A percentile compares a stretch with the other conserved stretches of the same genome.
phyloP scores from a whole-genome alignment of 2,888 invertebrate species.

The Chrysomela aeneicollis region DNA sequence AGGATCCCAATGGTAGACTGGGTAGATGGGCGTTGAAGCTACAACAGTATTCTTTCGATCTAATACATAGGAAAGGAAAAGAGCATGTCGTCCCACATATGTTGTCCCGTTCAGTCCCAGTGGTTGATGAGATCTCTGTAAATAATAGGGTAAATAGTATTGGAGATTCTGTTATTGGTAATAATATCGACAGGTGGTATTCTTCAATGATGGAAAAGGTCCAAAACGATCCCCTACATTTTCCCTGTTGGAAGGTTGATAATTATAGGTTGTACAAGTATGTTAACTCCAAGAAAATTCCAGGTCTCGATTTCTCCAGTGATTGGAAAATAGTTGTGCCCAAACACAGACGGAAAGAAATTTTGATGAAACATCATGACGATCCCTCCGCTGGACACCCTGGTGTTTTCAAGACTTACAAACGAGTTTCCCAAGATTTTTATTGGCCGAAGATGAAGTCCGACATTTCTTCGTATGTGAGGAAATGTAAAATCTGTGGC shows the following conservation, averaged over 20 bases:
- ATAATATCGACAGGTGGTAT: conserved; percentile 33
- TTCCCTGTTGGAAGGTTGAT: conserved; percentile 34
- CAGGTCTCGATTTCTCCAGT: too few relatives aligned
- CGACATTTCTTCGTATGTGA: too few relatives aligned
- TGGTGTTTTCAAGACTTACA: conserved; percentile 19
- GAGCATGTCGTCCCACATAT: too few relatives aligned
- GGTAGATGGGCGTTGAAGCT: too few relatives aligned
- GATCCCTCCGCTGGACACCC: conserved; percentile 15
- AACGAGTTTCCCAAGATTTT: not conserved
- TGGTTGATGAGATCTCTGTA: not conserved
- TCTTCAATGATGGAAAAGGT: too few relatives aligned
- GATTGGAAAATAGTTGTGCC: conserved; percentile 39
- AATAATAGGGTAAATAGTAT: not conserved
- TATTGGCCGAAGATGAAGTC: too few relatives aligned
- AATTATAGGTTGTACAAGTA: conserved; percentile 34
- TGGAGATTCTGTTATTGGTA: too few relatives aligned
- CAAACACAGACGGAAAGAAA: conserved; percentile 21
- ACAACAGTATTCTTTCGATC: too few relatives aligned
- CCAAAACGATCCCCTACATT: conserved; percentile 24
- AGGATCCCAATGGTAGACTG: too few relatives aligned
- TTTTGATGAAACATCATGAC: conserved; percentile 20
- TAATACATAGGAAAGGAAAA: too few relatives aligned
- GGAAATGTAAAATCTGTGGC: not conserved
- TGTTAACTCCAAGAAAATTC: conserved; percentile 22
- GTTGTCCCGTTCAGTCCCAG: too few relatives aligned